Base-by-base conservation (phyloP, 1,140 invertebrate species). In the Drosophila lacteicornis region DNA sequence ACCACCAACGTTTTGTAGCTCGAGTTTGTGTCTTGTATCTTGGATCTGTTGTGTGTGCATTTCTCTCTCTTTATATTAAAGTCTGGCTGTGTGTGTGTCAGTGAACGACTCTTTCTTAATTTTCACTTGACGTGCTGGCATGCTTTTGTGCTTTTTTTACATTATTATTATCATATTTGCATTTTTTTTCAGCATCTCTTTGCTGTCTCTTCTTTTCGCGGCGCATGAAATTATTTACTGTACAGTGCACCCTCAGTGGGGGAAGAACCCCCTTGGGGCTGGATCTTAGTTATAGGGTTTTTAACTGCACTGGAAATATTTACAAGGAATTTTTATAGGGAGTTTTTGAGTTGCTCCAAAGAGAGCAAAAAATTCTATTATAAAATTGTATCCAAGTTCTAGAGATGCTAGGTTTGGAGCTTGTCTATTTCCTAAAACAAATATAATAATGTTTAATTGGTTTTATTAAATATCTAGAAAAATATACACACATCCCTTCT, bases 91-190 rank as follows among this genome's bases (percentile, higher is more conserved):
- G 15, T 42, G 36, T 58, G 15, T 42, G 8, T 50, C 19, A 65
- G 55, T 53, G 57, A 62, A 50, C 61, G 57, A 66, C 69, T 87
- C 75, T 87, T 85, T 75, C 79, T 84, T 83, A 84, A 87, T 87
- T 87, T 87, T 87, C 83, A 87, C 83, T 87, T 88, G 80, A 88
- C 84, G 84, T 86, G 80, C 81, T 80, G 58, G 80, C 80, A 70
- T 79, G 80, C 69, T 70, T 82, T 85, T 69, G 70, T 65, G 57
- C 53, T 56, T 80, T 80, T 55, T 83, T 74, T 75, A 88, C 81
- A 84, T 84, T 88, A 88, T 87, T 83, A 87, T 88, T 87, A 87
- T 87, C 77, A 88, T 87, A 87, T 87, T 87, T 87, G 84, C 80
- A 87, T 87, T 80, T 87, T 58, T 75, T 57, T 75, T 58, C 47